Evolutionary conservation across 2,113 vertebrate genomes (phyloP).

Genomic region (Pyrgilauda ruficollis): DNA sequence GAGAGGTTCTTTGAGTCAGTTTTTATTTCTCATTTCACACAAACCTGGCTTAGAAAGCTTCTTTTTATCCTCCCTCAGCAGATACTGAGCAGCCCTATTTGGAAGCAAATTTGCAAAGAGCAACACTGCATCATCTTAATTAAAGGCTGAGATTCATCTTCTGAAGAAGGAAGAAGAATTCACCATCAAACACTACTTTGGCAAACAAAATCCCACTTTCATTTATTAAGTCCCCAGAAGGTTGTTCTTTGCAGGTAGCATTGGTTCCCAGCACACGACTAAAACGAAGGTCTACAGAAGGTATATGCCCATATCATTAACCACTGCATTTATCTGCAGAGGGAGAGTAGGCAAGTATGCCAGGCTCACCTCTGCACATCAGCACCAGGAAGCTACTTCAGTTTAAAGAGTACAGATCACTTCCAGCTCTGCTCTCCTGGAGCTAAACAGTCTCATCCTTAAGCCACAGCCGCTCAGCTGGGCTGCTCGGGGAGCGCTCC

Average conservation of each 20-base stretch:
- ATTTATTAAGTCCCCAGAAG: background rate
- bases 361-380: background rate
- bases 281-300: background rate
- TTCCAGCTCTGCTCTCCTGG: background rate
- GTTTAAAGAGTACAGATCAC: background rate
- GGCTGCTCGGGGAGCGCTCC: background rate
- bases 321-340: background rate
- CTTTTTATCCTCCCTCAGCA: background rate
- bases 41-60: background rate
- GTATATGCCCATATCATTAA: accelerated
- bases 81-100: background rate
- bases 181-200: background rate
- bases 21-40: background rate
- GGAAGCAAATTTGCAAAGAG: background rate
- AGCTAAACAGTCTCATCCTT: background rate
- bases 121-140: background rate
- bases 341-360: background rate
- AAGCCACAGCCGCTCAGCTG: background rate
- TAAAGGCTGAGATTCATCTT: background rate
- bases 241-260: background rate
- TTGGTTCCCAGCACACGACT: background rate
- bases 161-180: background rate
- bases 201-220: background rate
- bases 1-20: background rate
- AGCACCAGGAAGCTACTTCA: background rate